Evolutionary conservation across 92 coral and sea anemone species (phyloP).

Genomic region (Pocillopora grandis): DNA sequence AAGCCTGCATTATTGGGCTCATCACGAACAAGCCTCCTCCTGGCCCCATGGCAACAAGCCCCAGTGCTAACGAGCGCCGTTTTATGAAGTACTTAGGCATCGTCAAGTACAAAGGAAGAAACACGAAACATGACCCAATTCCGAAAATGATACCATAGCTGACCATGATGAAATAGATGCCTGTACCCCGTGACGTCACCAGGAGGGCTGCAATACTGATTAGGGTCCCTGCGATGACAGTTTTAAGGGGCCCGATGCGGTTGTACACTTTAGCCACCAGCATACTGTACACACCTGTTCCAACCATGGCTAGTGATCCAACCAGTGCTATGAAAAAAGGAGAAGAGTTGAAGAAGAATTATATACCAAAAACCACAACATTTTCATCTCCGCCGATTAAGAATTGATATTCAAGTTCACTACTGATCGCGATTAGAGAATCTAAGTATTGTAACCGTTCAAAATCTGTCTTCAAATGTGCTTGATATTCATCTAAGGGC

Average conservation of each 20-base stretch:
- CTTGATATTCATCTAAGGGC: no score
- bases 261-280: constrained; percentile 17
- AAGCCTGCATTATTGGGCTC: constrained; percentile 38
- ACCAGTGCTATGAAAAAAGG: constrained; percentile 12
- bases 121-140: constrained; percentile 29
- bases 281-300: constrained; percentile 22
- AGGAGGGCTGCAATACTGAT: constrained; percentile 11
- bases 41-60: constrained; percentile 49
- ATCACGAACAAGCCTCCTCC: constrained; percentile 51
- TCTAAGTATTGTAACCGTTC: no score
- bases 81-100: constrained; percentile 46
- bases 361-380: no score
- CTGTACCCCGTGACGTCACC: constrained; percentile 18
- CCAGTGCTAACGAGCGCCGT: constrained; percentile 55
- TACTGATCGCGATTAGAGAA: no score
- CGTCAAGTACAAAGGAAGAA: constrained; percentile 25
- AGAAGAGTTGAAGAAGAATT: no score
- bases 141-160: constrained; percentile 30
- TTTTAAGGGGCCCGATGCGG: constrained; percentile 22
- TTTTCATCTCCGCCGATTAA: no score
- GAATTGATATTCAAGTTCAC: no score
- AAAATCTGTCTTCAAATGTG: no score
- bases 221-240: background rate
- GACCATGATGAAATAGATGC: constrained; percentile 15
- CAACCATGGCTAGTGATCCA: constrained; percentile 26